Percentiles rank a stretch among this genome's conserved stretches.
Evolutionary conservation across 2,113 vertebrate genomes (phyloP).

Genomic region (Montifringilla adamsi): DNA sequence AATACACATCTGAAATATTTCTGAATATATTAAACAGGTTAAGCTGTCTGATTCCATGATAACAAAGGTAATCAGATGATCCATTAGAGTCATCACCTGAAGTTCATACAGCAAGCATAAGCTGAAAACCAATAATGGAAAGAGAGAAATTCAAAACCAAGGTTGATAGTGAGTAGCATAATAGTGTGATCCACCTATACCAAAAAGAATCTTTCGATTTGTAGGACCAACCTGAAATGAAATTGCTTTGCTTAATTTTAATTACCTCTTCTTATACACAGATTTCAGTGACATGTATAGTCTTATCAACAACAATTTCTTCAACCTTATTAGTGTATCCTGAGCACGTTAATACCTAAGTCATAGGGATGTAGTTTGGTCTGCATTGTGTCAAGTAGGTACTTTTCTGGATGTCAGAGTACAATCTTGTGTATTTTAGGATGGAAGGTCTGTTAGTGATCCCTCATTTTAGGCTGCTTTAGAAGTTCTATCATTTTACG

Average conservation of each 20-base stretch:
- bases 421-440: not conserved
- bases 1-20: not conserved
- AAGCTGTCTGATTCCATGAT: not conserved
- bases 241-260: not conserved
- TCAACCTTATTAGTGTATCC: not conserved
- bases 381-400: not conserved
- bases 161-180: not conserved
- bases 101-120: not conserved
- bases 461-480: not conserved
- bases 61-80: constrained; percentile 38
- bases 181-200: not conserved
- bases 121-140: not conserved
- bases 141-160: not conserved
- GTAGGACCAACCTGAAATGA: not conserved
- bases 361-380: not conserved
- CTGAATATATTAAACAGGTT: not conserved
- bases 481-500: not conserved
- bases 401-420: not conserved
- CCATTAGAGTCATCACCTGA: not conserved
- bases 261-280: not conserved
- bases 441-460: not conserved
- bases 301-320: not conserved
- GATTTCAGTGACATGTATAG: not conserved
- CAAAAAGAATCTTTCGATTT: not conserved
- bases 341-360: not conserved